Percentiles rank a stretch among this genome's conserved stretches.
These are phyloP conservation scores for Anolis apletophallus DNA, from an alignment of 2,797 vertebrate species.

Conservation along the genomic window DNA sequence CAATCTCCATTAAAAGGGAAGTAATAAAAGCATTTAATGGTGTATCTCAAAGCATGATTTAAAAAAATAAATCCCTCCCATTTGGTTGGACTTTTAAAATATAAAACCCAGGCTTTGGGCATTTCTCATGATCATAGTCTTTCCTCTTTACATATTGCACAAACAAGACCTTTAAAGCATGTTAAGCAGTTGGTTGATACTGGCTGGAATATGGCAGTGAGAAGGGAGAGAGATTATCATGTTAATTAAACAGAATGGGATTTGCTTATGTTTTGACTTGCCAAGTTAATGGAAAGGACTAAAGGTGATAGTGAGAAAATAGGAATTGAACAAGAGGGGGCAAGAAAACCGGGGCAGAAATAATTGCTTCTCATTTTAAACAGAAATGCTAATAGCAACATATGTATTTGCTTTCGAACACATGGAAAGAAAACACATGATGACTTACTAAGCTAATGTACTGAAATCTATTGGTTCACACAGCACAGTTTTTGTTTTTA, in stretches of 20 bases:
- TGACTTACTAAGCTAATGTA: not conserved
- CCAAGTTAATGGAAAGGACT: constrained; percentile 19
- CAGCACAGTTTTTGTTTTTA: not conserved
- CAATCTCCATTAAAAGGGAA: constrained; percentile 27
- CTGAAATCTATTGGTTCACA: not conserved
- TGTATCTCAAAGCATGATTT: not conserved
- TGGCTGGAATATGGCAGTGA: not conserved
- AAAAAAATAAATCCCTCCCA: not conserved
- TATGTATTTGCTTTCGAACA: not conserved
- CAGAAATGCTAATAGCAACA: not conserved
- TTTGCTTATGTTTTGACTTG: constrained; percentile 38
- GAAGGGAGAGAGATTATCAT: not conserved
- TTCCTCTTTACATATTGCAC: not conserved
- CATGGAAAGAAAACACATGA: not conserved
- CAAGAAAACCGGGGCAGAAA: not conserved
- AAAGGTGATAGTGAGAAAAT: constrained; percentile 16
- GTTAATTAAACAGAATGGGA: constrained; percentile 8
- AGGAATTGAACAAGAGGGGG: not conserved
- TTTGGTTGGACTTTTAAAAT: not conserved
- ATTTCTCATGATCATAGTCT: not conserved
- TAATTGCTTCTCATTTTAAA: not conserved
- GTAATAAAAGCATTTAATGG: constrained; percentile 8
- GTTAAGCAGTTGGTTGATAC: constrained; percentile 3
- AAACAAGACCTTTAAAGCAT: constrained; percentile 22
- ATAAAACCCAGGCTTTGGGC: not conserved